These are phyloP conservation scores for Camelus dromedarius DNA, from an alignment of 2,113 vertebrate species.

Conservation along the genomic window DNA sequence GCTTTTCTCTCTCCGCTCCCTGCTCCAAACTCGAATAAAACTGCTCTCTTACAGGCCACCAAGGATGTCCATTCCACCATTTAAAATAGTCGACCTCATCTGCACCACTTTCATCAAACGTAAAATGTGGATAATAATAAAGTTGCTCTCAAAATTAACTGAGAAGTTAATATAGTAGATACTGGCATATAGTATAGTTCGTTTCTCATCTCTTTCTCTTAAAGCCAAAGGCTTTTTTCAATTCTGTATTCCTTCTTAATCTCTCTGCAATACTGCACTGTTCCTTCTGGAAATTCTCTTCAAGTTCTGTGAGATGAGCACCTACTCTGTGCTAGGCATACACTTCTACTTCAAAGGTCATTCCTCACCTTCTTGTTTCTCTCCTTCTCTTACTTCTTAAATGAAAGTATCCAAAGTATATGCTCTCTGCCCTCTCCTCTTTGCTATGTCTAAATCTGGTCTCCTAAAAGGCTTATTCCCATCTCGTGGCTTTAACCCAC, in stretches of 20 bases:
- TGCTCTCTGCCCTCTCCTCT: not conserved
- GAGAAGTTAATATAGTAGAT: not conserved
- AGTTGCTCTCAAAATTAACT: not conserved
- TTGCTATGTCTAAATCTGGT: not conserved
- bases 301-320: not conserved
- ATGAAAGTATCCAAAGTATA: not conserved
- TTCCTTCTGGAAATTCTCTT: not conserved
- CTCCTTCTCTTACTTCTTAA: not conserved
- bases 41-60: not conserved
- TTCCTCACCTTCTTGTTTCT: not conserved
- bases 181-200: not conserved
- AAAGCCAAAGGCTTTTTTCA: conserved; percentile 19
- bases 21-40: not conserved
- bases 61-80: not conserved
- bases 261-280: not conserved
- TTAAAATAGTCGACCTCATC: not conserved
- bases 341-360: not conserved
- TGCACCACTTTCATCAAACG: not conserved
- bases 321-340: not conserved
- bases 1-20: not conserved
- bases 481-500: not conserved
- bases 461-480: not conserved
- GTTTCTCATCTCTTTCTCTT: not conserved
- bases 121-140: not conserved
- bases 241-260: not conserved